phyloP scores from a whole-genome alignment of 2,113 vertebrate species.

The Talpa occidentalis region DNA sequence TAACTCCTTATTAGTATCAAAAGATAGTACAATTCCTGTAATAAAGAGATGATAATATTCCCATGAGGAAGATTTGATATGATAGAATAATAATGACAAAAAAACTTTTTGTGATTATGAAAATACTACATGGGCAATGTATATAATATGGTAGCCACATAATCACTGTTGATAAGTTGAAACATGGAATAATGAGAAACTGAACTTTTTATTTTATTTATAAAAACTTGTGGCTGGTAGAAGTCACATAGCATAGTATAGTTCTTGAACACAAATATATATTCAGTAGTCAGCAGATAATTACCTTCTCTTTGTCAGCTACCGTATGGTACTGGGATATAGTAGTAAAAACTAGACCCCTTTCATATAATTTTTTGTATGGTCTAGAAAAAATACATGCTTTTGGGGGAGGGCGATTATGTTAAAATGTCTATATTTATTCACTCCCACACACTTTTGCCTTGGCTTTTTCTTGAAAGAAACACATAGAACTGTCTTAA shows the following conservation, averaged over 20 bases:
- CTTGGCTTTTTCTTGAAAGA: conserved; percentile 3
- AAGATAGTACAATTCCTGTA: not conserved
- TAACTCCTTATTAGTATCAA: not conserved
- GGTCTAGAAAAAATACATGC: not conserved
- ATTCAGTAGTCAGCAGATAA: not conserved
- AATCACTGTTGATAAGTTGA: not conserved
- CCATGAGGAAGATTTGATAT: not conserved
- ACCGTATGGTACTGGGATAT: not conserved
- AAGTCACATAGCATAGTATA: not conserved
- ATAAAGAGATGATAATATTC: not conserved
- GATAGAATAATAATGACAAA: not conserved
- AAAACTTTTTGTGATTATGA: not conserved
- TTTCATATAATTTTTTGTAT: not conserved
- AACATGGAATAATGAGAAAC: not conserved
- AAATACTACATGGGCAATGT: not conserved
- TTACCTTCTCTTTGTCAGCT: conserved; percentile 27
- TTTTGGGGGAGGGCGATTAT: not conserved
- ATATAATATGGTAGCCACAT: not conserved
- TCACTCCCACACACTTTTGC: not conserved
- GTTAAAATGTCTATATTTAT: not conserved
- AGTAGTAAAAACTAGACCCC: not conserved
- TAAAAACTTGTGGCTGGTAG: not conserved
- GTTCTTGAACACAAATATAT: not conserved
- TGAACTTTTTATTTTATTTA: conserved; percentile 15
- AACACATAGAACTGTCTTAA: conserved; percentile 34